A percentile compares a stretch with the other conserved stretches of the same genome.
These are phyloP conservation scores for Acromyrmex echinatior DNA, from an alignment of 1,140 invertebrate species.

Conservation along the genomic window DNA sequence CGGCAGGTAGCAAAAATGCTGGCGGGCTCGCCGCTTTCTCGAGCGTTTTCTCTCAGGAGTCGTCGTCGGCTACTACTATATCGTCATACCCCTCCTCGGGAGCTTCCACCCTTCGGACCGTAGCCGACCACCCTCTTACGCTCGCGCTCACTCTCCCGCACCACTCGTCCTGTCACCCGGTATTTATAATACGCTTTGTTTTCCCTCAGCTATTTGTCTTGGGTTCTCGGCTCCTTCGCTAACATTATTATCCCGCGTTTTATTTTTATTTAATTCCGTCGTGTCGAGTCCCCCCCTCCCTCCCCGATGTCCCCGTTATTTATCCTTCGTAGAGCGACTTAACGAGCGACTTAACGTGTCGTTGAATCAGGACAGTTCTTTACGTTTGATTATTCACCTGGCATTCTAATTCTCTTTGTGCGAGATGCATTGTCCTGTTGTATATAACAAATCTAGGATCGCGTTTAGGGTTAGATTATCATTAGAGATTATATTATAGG, in stretches of 20 bases:
- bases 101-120: constrained; percentile 39
- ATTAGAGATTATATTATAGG: background rate
- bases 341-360: constrained; percentile 68
- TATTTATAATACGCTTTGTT: constrained; percentile 82
- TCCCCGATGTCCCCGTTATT: constrained; percentile 64
- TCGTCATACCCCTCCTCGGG: constrained; percentile 54
- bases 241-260: constrained; percentile 79
- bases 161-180: constrained; percentile 78
- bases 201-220: constrained; percentile 80
- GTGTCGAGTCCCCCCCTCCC: background rate
- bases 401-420: background rate
- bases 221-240: constrained; percentile 75
- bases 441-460: background rate
- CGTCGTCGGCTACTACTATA: constrained; percentile 61
- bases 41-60: constrained; percentile 67
- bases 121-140: constrained; percentile 69
- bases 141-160: constrained; percentile 61
- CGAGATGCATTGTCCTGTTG: background rate
- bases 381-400: background rate
- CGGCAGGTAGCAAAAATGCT: constrained; percentile 81
- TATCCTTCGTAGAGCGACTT: constrained; percentile 66
- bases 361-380: constrained; percentile 48
- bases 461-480: background rate
- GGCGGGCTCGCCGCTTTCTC: constrained; percentile 66
- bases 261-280: constrained; percentile 80